A percentile compares a stretch with the other conserved stretches of the same genome.
Conservation (phyloP, 2,797 vertebrate genomes). For the Rallus crepitans region DNA sequence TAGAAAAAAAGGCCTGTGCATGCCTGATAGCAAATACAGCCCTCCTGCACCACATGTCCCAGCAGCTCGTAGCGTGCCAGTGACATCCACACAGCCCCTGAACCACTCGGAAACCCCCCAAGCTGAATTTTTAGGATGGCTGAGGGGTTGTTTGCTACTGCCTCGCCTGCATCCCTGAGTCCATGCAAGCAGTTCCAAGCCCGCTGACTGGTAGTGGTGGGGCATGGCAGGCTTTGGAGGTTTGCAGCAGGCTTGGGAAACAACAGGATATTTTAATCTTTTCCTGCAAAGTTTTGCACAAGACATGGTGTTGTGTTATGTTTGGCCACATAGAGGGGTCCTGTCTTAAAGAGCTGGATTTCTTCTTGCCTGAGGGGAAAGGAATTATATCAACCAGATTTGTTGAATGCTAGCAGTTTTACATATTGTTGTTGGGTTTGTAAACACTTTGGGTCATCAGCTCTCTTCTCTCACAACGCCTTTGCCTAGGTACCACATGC, state of each 20-base stretch:
- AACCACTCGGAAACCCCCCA: background rate
- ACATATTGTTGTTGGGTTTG: background rate
- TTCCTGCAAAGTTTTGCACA: conserved; percentile 28
- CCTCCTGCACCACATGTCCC: rapidly evolving
- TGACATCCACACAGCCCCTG: rapidly evolving
- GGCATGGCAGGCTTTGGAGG: rapidly evolving
- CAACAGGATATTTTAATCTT: conserved; percentile 58
- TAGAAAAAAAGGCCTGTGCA: background rate
- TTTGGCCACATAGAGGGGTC: background rate
- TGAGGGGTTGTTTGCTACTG: background rate
- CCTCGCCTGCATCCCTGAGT: background rate
- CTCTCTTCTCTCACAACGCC: background rate
- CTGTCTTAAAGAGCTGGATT: conserved; percentile 48
- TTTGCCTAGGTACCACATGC: background rate
- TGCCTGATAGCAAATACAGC: background rate
- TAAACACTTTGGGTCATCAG: conserved; percentile 23
- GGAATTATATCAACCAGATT: conserved; percentile 58
- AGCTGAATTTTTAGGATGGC: background rate
- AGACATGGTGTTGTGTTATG: conserved; percentile 51
- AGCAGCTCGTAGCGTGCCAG: background rate
- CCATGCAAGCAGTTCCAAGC: background rate
- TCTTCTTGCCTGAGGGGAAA: conserved; percentile 39
- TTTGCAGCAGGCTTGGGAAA: background rate
- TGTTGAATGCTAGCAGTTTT: conserved; percentile 34
- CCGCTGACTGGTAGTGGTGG: background rate